phyloP scores from a whole-genome alignment of 1,140 invertebrate genomes.

The Bombyx mori region ASM3026992v2 NC_085121.1:15760501-15761000 shows the following conservation, averaged over 20 bases:
- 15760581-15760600: conserved; percentile 8
- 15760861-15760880: too few relatives aligned
- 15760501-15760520: conserved; percentile 1
- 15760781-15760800: too few relatives aligned
- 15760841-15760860: too few relatives aligned
- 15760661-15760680: not conserved
- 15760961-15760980: too few relatives aligned
- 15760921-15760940: too few relatives aligned
- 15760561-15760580: conserved; percentile 22
- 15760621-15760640: not conserved
- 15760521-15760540: conserved; percentile 21
- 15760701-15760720: not conserved
- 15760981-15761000: too few relatives aligned
- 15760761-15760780: too few relatives aligned
- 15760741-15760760: too few relatives aligned
- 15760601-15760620: not conserved
- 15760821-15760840: too few relatives aligned
- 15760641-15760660: not conserved
- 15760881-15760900: too few relatives aligned
- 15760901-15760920: too few relatives aligned
- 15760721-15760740: not conserved
- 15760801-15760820: not conserved
- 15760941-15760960: too few relatives aligned
- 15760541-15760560: conserved; percentile 20
- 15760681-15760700: not conserved